A percentile compares a stretch with the other conserved stretches of the same genome.
Evolutionary conservation across 2,113 vertebrate genomes (phyloP).

Genomic region (Prionailurus viverrinus): DNA sequence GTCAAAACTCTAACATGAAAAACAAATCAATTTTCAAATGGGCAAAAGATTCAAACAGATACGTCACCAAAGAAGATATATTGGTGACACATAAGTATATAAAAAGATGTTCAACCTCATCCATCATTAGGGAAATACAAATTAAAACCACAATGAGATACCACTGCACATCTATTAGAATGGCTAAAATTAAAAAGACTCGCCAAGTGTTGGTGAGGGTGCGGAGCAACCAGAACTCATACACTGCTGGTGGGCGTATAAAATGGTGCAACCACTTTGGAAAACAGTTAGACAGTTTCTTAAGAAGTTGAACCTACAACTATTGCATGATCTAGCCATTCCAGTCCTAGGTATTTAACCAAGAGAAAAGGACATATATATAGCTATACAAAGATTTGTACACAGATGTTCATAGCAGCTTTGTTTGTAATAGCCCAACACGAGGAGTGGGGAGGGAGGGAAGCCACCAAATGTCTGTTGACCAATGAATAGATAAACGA

Average conservation of each 20-base stretch:
- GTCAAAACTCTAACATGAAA: constrained; percentile 39
- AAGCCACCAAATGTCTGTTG: not conserved
- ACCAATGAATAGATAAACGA: constrained; percentile 18
- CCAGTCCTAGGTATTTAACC: constrained; percentile 17
- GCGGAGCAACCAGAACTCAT: not conserved
- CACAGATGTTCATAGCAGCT: constrained; percentile 10
- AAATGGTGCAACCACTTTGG: not conserved
- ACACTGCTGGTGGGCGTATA: not conserved
- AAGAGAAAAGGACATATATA: constrained; percentile 33
- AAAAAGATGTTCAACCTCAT: too few relatives aligned
- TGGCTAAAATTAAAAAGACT: constrained; percentile 9
- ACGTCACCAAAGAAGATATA: not conserved
- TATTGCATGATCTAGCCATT: constrained; percentile 17
- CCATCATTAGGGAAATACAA: constrained; percentile 18
- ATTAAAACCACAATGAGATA: constrained; percentile 30
- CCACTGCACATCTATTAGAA: not conserved
- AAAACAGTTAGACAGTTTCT: constrained; percentile 51
- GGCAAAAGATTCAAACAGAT: constrained; percentile 18
- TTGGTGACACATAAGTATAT: not conserved
- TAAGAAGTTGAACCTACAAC: constrained; percentile 38
- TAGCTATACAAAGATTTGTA: constrained; percentile 38
- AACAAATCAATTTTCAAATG: constrained; percentile 8
- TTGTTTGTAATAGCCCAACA: constrained; percentile 57
- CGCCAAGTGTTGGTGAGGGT: not conserved
- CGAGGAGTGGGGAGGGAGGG: too few relatives aligned